Conservation (phyloP, 1,140 invertebrate genomes). For the Caerostris darwini region DNA sequence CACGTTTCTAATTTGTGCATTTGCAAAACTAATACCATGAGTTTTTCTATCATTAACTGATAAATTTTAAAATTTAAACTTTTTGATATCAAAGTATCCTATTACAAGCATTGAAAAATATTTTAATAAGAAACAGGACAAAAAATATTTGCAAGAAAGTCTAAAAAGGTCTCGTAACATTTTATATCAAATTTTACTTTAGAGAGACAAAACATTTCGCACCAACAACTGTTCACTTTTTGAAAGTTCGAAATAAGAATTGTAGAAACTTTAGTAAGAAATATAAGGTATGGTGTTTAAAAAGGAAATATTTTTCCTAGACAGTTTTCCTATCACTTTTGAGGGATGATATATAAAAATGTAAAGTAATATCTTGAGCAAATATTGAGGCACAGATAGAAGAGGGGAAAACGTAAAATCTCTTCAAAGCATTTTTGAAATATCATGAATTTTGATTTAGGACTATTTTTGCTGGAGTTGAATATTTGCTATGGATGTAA, state of each 20-base stretch:
- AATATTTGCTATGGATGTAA: constrained; percentile 8
- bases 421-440: constrained; percentile 31
- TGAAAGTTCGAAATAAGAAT: background rate
- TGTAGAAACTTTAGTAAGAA: background rate
- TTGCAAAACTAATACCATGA: too few relatives aligned
- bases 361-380: constrained; percentile 44
- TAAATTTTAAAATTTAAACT: too few relatives aligned
- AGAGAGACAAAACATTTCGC: background rate
- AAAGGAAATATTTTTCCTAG: constrained; percentile 21
- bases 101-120: too few relatives aligned
- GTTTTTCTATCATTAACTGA: too few relatives aligned
- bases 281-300: background rate
- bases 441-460: constrained; percentile 33
- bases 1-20: too few relatives aligned
- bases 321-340: constrained; percentile 28
- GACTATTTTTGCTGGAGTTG: background rate
- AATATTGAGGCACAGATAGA: constrained; percentile 5
- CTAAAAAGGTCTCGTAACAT: too few relatives aligned
- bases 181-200: background rate
- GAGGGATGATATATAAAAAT: constrained; percentile 44
- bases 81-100: too few relatives aligned
- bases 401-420: constrained; percentile 20
- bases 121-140: too few relatives aligned
- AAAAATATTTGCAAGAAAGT: too few relatives aligned
- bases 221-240: background rate